Percentiles rank a stretch among this genome's conserved stretches.
These are phyloP conservation scores for Uropetala carovei DNA, from an alignment of 2,888 invertebrate genomes.

Conservation along the genomic window DNA sequence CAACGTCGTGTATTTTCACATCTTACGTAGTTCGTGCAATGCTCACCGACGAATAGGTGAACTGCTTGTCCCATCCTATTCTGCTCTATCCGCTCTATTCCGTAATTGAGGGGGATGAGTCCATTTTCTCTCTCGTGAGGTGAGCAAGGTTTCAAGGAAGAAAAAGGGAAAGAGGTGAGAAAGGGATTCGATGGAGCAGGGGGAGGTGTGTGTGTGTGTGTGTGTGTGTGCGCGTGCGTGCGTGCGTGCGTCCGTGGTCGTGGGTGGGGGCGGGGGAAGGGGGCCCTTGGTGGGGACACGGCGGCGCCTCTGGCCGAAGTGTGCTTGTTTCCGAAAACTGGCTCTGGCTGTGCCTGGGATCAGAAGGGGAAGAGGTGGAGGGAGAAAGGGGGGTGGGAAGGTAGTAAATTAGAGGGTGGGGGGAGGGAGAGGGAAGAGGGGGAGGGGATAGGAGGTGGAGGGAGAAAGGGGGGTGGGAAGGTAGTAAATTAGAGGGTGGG, in stretches of 20 bases:
- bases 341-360: conserved; percentile 1
- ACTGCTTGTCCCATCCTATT: no score
- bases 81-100: background rate
- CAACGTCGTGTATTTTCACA: no score
- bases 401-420: no score
- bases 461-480: no score
- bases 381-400: no score
- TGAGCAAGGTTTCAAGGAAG: background rate
- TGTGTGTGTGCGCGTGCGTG: background rate
- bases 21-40: no score
- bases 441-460: background rate
- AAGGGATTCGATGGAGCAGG: no score
- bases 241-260: background rate
- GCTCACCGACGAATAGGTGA: no score
- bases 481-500: no score
- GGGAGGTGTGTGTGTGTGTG: background rate
- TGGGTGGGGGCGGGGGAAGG: background rate
- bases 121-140: background rate
- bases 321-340: conserved; percentile 6
- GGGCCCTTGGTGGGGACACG: background rate
- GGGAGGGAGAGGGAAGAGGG: background rate
- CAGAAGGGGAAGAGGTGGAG: background rate
- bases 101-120: conserved; percentile 22
- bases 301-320: background rate
- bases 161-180: background rate